Evolutionary conservation across 2,113 vertebrate genomes (phyloP).

Genomic region (Myiagra hebetior): DNA sequence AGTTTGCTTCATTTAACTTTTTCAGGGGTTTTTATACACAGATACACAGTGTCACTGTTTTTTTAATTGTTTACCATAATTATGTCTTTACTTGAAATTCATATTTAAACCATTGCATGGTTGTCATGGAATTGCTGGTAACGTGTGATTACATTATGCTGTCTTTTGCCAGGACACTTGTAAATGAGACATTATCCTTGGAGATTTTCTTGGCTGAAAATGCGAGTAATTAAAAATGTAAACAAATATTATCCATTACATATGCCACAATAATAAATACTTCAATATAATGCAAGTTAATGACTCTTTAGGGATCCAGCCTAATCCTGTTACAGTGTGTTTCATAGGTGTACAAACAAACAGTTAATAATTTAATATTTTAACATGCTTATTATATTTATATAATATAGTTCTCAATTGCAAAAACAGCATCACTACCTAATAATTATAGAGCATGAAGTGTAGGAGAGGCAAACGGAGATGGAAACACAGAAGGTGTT

Average conservation of each 20-base stretch:
- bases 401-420: not conserved
- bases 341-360: constrained; percentile 74
- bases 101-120: constrained; percentile 66
- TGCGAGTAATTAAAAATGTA: constrained; percentile 81
- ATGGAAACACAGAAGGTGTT: not conserved
- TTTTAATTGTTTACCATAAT: constrained; percentile 69
- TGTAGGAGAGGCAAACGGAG: not conserved
- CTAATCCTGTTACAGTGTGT: constrained; percentile 69
- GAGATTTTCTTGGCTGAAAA: constrained; percentile 82
- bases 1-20: constrained; percentile 63
- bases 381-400: not conserved
- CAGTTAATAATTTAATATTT: constrained; percentile 66
- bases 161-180: constrained; percentile 75
- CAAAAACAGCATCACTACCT: not conserved
- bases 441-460: not conserved
- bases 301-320: constrained; percentile 69
- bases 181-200: constrained; percentile 79
- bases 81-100: constrained; percentile 72
- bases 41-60: not conserved
- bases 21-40: not conserved
- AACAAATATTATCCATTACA: constrained; percentile 82
- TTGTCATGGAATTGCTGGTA: constrained; percentile 78
- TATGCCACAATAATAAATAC: constrained; percentile 78
- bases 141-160: constrained; percentile 76
- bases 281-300: constrained; percentile 76